phyloP scores from a whole-genome alignment of 2,888 invertebrate genomes.

The Amblyjoppa proteus region DNA sequence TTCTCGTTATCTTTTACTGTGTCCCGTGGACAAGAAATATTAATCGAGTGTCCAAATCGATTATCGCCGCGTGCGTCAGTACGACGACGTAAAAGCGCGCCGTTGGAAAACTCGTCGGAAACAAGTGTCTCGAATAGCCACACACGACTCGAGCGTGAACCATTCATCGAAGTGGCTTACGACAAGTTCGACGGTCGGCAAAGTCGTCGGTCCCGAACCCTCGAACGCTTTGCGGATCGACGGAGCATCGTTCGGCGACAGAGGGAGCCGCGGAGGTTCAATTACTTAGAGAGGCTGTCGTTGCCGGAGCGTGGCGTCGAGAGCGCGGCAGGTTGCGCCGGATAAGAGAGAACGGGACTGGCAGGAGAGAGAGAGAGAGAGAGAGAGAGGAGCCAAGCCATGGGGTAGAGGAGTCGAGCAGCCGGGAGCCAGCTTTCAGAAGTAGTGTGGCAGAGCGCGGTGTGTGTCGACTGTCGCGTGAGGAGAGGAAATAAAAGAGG shows the following conservation, averaged over 20 bases:
- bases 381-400: constrained; percentile 61
- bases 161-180: neutral
- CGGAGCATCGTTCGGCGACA: neutral
- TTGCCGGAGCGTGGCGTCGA: constrained; percentile 24
- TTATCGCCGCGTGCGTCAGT: neutral
- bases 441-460: constrained; percentile 69
- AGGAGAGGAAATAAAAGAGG: constrained; percentile 36
- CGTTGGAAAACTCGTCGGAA: neutral
- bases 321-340: constrained; percentile 41
- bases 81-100: neutral
- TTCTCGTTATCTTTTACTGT: too few relatives aligned
- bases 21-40: too few relatives aligned
- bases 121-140: neutral
- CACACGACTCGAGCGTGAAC: neutral
- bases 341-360: constrained; percentile 61
- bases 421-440: constrained; percentile 71
- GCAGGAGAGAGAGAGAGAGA: constrained; percentile 55
- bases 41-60: too few relatives aligned
- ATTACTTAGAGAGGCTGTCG: neutral
- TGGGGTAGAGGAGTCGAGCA: constrained; percentile 69
- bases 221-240: neutral
- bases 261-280: constrained; percentile 33
- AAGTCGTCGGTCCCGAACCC: neutral
- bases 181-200: constrained; percentile 11
- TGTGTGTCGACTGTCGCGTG: constrained; percentile 62